Conservation (phyloP, 2,113 vertebrate genomes). For the Solea solea region DNA sequence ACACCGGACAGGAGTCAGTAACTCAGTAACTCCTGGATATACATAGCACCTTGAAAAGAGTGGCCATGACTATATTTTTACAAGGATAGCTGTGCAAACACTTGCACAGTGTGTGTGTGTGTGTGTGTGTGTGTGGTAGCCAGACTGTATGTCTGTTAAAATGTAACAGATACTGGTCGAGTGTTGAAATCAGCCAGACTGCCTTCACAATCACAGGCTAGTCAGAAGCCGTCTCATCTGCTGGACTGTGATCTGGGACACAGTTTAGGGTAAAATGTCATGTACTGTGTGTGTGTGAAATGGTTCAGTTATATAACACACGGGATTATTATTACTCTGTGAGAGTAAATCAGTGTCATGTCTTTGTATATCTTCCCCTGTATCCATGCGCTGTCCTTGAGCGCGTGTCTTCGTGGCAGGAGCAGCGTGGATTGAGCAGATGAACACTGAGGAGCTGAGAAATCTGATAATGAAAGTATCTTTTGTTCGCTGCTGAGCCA, state of each 20-base stretch:
- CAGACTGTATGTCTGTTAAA: conserved; percentile 56
- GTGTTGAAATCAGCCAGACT: conserved; percentile 58
- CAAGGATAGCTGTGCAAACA: no score
- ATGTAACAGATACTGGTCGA: conserved; percentile 51
- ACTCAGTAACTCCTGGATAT: not conserved
- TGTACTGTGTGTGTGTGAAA: not conserved
- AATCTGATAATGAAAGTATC: conserved; percentile 42
- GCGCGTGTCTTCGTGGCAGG: conserved; percentile 16
- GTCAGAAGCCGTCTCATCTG: conserved; percentile 34
- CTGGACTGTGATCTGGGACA: conserved; percentile 45
- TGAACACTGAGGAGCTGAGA: conserved; percentile 46
- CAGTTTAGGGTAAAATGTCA: conserved; percentile 20
- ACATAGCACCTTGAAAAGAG: not conserved
- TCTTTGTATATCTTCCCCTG: not conserved
- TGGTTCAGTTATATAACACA: conserved; percentile 3
- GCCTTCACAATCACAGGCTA: conserved; percentile 33
- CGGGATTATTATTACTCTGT: not conserved
- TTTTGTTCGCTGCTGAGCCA: conserved; percentile 45
- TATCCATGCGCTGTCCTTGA: not conserved
- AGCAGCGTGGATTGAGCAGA: conserved; percentile 26
- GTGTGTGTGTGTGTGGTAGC: conserved; percentile 18
- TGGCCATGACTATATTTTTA: not conserved
- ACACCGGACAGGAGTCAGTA: not conserved
- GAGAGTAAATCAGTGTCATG: not conserved
- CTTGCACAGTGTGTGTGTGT: conserved; percentile 9